These are phyloP conservation scores for Sclerodermus sp. DNA, from an alignment of 2,888 invertebrate species.

Conservation along the genomic window DNA sequence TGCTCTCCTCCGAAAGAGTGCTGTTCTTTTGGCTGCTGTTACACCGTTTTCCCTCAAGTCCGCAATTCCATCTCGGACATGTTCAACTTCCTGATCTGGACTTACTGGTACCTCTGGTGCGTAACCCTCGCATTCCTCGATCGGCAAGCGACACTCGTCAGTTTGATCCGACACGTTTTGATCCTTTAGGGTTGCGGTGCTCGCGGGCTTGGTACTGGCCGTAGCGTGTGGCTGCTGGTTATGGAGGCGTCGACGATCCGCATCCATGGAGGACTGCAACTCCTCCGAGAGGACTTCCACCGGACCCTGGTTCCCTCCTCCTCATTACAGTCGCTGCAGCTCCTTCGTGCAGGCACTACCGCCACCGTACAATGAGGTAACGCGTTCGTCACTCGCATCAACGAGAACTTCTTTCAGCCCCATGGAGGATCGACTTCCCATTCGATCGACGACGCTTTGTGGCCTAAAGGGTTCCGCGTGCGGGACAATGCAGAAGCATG, in stretches of 20 bases:
- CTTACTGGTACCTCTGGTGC: constrained; percentile 71
- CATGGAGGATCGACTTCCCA: too few species aligned
- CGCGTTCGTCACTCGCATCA: too few species aligned
- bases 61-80: constrained; percentile 61
- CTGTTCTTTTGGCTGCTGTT: constrained; percentile 68
- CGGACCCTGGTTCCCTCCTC: constrained; percentile 80
- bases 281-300: constrained; percentile 78
- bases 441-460: too few species aligned
- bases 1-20: constrained; percentile 78
- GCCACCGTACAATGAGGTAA: constrained; percentile 82
- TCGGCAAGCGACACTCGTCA: too few species aligned
- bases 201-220: constrained; percentile 71
- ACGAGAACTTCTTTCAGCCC: too few species aligned
- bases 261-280: constrained; percentile 60
- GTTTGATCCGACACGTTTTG: too few species aligned
- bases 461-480: too few species aligned
- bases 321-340: constrained; percentile 81
- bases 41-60: constrained; percentile 63
- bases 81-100: constrained; percentile 68
- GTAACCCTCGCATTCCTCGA: constrained; percentile 32
- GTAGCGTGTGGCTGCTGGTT: constrained; percentile 71
- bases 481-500: too few species aligned
- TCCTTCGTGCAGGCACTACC: constrained; percentile 75
- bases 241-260: constrained; percentile 63
- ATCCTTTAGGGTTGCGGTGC: constrained; percentile 54